Conservation (phyloP, 2,888 invertebrate species). For the Melieria crassipennis region DNA sequence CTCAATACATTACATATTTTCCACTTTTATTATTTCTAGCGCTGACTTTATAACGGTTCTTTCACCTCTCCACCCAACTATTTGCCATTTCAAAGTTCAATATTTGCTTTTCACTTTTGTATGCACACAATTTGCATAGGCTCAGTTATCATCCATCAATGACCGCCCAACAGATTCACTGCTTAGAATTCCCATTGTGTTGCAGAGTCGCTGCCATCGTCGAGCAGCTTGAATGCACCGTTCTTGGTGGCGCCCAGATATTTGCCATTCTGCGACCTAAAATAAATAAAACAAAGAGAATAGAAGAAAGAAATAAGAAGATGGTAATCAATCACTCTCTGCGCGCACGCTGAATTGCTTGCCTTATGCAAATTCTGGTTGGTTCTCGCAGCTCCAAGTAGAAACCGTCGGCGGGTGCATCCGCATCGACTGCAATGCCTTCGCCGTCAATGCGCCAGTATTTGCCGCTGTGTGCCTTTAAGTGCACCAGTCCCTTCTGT, state of each 20-base stretch:
- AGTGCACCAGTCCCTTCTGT: slow-evolving; percentile 87
- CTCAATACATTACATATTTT: too few relatives aligned
- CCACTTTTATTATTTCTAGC: too few relatives aligned
- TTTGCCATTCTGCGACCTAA: slow-evolving; percentile 70
- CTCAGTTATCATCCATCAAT: slow-evolving; percentile 16
- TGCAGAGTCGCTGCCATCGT: slow-evolving; percentile 79
- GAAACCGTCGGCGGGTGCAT: slow-evolving; percentile 83
- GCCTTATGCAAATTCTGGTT: slow-evolving; percentile 87
- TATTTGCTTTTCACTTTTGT: slow-evolving; percentile 15
- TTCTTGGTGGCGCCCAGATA: slow-evolving; percentile 92
- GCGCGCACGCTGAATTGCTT: not conserved
- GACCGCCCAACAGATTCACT: slow-evolving; percentile 10
- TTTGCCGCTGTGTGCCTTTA: slow-evolving; percentile 93
- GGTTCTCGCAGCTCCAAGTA: slow-evolving; percentile 93
- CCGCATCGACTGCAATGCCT: slow-evolving; percentile 85
- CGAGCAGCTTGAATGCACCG: slow-evolving; percentile 87
- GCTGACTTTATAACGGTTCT: too few relatives aligned
- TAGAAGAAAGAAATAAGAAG: not conserved
- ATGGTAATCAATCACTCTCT: not conserved
- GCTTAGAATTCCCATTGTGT: slow-evolving; percentile 94
- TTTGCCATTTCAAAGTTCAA: too few relatives aligned
- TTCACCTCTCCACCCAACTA: too few relatives aligned
- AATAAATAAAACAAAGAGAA: not conserved
- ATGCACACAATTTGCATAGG: slow-evolving; percentile 1
- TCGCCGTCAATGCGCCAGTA: slow-evolving; percentile 95